Evolutionary conservation across 2,113 vertebrate species (phyloP).

Genomic region (Pheucticus melanocephalus): DNA sequence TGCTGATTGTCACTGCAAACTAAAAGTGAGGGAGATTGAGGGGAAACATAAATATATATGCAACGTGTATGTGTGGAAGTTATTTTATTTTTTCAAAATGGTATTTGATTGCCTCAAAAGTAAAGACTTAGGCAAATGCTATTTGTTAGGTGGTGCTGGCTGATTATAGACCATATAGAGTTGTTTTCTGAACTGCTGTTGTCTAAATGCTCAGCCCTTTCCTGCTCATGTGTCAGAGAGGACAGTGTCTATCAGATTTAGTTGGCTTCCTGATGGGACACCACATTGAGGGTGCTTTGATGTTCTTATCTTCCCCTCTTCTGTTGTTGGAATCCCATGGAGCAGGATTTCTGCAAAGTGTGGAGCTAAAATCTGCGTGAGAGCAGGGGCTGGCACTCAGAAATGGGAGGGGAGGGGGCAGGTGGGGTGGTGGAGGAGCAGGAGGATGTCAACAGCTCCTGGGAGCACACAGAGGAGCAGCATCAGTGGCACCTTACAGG

Average conservation of each 20-base stretch:
- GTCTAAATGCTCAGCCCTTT: neutral
- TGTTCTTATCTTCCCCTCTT: constrained; percentile 17
- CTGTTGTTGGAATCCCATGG: constrained; percentile 13
- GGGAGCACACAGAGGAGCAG: neutral
- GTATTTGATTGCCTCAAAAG: neutral
- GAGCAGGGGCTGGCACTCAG: neutral
- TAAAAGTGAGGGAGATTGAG: neutral
- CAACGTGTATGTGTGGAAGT: neutral
- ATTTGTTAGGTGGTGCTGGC: neutral
- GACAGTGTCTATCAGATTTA: constrained; percentile 24
- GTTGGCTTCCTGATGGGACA: constrained; percentile 33
- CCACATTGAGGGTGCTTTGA: constrained; percentile 30
- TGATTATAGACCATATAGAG: neutral
- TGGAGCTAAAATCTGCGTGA: neutral
- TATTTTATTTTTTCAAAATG: neutral
- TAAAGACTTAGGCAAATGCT: neutral
- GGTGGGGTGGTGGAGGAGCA: neutral
- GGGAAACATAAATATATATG: neutral
- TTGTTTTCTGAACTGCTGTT: neutral
- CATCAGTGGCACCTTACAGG: neutral
- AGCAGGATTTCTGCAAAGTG: neutral
- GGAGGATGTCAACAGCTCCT: neutral
- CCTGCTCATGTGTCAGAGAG: neutral
- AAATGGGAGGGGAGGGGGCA: neutral
- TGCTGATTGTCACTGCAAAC: neutral